These are phyloP conservation scores for Habroteleia sp. DNA, from an alignment of 2,888 invertebrate genomes.

Conservation along the genomic window DNA sequence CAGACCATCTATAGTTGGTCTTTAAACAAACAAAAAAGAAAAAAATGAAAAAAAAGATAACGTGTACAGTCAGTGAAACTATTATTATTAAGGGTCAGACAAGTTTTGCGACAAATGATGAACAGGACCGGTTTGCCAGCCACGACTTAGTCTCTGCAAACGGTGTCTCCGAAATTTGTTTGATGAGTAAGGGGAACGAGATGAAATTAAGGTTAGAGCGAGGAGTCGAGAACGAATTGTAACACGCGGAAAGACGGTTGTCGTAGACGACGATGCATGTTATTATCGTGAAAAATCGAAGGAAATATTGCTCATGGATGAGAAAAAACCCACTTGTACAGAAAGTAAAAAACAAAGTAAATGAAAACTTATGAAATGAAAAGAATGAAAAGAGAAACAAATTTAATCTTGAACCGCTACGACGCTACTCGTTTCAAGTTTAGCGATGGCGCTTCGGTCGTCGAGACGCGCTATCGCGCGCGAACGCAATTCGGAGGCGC, in stretches of 20 bases:
- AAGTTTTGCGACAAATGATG: conserved; percentile 68
- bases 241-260: conserved; percentile 50
- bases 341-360: conserved; percentile 61
- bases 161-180: conserved; percentile 72
- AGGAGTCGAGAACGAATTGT: conserved; percentile 28
- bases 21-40: conserved; percentile 69
- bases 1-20: conserved; percentile 81
- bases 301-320: conserved; percentile 66
- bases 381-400: conserved; percentile 39
- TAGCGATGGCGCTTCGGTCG: conserved; percentile 58
- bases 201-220: conserved; percentile 28
- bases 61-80: conserved; percentile 81
- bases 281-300: conserved; percentile 44
- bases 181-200: conserved; percentile 57
- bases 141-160: conserved; percentile 71
- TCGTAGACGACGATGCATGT: conserved; percentile 49
- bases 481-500: conserved; percentile 57
- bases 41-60: conserved; percentile 64
- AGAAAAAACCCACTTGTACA: conserved; percentile 74
- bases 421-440: conserved; percentile 45
- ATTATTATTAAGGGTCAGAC: conserved; percentile 81
- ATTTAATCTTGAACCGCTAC: conserved; percentile 48
- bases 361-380: conserved; percentile 31
- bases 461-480: conserved; percentile 45
- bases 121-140: conserved; percentile 65